A percentile compares a stretch with the other conserved stretches of the same genome.
Evolutionary conservation across 2,113 vertebrate species (phyloP).

Genomic region (Mustela nigripes): DNA sequence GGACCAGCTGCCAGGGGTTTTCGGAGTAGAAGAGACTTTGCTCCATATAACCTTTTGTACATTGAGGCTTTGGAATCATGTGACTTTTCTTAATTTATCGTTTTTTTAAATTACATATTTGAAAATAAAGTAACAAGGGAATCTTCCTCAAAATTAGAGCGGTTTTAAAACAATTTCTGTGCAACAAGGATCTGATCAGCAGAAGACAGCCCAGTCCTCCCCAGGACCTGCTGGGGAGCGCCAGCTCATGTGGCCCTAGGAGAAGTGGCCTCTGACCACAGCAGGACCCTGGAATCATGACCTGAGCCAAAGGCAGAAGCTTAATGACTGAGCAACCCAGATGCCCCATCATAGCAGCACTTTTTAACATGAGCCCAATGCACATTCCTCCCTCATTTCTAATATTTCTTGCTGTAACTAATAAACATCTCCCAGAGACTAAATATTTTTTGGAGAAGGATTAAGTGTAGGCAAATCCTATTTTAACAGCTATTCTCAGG

Average conservation of each 20-base stretch:
- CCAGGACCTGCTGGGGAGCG: not conserved
- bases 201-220: not conserved
- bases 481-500: constrained; percentile 43
- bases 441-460: constrained; percentile 67
- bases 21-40: not conserved
- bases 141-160: not conserved
- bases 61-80: not conserved
- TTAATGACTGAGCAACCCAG: too few species aligned
- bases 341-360: not conserved
- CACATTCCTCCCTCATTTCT: not conserved
- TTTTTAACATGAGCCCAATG: not conserved
- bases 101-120: not conserved
- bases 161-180: not conserved
- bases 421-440: constrained; percentile 33
- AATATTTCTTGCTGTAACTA: constrained; percentile 15
- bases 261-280: not conserved
- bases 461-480: not conserved
- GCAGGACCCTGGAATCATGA: not conserved
- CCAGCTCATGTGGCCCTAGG: rapidly evolving
- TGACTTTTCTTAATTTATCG: not conserved
- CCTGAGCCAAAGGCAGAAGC: too few species aligned
- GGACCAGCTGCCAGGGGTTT: not conserved
- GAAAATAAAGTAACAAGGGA: not conserved
- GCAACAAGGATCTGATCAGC: not conserved
- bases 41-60: not conserved